A percentile compares a stretch with the other conserved stretches of the same genome.
phyloP scores from a whole-genome alignment of 2,888 invertebrate genomes.

The Chelonus formosanus region DNA sequence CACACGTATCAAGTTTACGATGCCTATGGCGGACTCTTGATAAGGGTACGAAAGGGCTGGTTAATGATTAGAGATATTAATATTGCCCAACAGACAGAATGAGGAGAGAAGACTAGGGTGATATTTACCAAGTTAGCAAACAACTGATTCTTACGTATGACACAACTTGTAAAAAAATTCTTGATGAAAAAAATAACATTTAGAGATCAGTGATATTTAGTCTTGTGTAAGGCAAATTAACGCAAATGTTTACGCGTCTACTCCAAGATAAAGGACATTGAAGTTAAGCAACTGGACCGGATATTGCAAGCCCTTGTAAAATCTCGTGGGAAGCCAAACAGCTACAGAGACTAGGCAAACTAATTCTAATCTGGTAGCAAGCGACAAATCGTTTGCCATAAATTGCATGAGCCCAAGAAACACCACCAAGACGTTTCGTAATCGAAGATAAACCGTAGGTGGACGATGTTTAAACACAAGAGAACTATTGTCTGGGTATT shows the following conservation, averaged over 20 bases:
- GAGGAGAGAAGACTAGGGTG: neutral
- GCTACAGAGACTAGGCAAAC: conserved; percentile 53
- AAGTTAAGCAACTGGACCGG: conserved; percentile 34
- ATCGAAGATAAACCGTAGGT: conserved; percentile 62
- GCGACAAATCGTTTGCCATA: conserved; percentile 64
- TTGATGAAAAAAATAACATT: no score
- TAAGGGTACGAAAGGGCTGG: conserved; percentile 61
- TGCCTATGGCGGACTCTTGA: conserved; percentile 58
- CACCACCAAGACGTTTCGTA: conserved; percentile 59
- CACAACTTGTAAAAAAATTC: conserved; percentile 2
- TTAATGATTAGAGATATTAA: conserved; percentile 65
- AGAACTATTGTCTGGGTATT: conserved; percentile 13
- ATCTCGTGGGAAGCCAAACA: conserved; percentile 30
- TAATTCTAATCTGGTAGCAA: conserved; percentile 64
- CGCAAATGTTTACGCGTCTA: conserved; percentile 20
- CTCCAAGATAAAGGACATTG: conserved; percentile 7
- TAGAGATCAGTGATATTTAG: neutral
- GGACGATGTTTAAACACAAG: conserved; percentile 13
- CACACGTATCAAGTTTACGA: conserved; percentile 56
- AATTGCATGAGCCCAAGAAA: conserved; percentile 56
- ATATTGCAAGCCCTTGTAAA: conserved; percentile 28
- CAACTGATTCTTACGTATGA: neutral
- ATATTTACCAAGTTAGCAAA: conserved; percentile 4
- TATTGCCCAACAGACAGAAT: conserved; percentile 44
- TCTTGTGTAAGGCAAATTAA: conserved; percentile 21